Evolutionary conservation across 2,888 invertebrate genomes (phyloP).

Genomic region (Tortrix viridana): DNA sequence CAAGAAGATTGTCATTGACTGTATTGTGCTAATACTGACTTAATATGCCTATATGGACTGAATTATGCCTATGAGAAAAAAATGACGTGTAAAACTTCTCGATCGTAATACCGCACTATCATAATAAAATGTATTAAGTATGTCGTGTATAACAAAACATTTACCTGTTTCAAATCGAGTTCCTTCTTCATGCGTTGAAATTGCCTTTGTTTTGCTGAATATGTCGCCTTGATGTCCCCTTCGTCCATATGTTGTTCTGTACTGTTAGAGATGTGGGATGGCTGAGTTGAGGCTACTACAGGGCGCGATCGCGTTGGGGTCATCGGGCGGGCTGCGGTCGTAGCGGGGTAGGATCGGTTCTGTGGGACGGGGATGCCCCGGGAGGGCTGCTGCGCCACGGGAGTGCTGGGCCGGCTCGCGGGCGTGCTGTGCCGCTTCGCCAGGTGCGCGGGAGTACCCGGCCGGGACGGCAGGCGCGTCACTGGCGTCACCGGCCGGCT

Average conservation of each 20-base stretch:
- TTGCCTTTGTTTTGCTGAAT: conserved; percentile 58
- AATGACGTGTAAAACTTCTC: no score
- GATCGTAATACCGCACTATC: no score
- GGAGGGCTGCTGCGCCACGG: conserved; percentile 27
- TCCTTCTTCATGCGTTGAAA: conserved; percentile 72
- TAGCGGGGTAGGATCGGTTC: background rate
- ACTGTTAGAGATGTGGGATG: background rate
- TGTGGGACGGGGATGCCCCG: conserved; percentile 26
- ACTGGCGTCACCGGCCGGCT: conserved; percentile 65
- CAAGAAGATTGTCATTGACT: no score
- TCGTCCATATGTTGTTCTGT: conserved; percentile 46
- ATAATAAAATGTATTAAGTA: background rate
- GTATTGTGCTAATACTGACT: no score
- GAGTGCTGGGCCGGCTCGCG: conserved; percentile 60
- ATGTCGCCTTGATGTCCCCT: conserved; percentile 58
- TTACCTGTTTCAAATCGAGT: conserved; percentile 77
- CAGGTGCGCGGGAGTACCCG: conserved; percentile 57
- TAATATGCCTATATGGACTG: no score
- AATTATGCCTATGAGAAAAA: no score
- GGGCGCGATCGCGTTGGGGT: conserved; percentile 5
- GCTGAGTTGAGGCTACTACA: background rate
- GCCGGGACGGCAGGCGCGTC: conserved; percentile 49
- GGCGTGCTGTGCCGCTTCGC: conserved; percentile 45
- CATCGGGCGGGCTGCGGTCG: background rate
- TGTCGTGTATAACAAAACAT: background rate